These are phyloP conservation scores for Athetis lepigone DNA, from an alignment of 2,888 invertebrate genomes.

Conservation along the genomic window DNA sequence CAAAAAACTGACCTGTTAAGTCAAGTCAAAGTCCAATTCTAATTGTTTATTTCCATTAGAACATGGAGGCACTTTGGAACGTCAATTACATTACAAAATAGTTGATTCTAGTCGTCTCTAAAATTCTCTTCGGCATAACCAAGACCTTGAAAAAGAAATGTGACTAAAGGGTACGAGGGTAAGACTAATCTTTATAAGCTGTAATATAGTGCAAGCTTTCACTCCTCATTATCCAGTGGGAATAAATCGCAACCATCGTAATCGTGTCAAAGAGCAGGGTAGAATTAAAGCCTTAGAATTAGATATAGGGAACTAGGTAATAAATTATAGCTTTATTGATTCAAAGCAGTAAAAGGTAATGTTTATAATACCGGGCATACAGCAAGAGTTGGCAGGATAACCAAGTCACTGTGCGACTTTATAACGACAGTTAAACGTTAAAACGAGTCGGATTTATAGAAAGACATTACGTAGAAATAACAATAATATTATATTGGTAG, in stretches of 20 bases:
- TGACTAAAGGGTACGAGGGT: background rate
- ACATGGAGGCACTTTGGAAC: no score
- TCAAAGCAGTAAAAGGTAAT: constrained; percentile 41
- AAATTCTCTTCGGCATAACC: no score
- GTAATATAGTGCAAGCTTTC: constrained; percentile 35
- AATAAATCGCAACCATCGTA: constrained; percentile 26
- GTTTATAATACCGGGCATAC: constrained; percentile 17
- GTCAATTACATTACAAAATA: no score
- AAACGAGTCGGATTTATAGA: constrained; percentile 45
- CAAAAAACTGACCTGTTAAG: background rate
- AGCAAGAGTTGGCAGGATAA: constrained; percentile 39
- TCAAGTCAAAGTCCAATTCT: no score
- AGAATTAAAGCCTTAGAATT: constrained; percentile 31
- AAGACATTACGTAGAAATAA: constrained; percentile 36
- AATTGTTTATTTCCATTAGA: no score
- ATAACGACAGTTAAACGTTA: constrained; percentile 35
- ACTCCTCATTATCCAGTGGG: constrained; percentile 17
- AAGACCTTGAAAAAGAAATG: background rate
- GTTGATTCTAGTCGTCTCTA: no score
- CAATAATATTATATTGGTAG: constrained; percentile 27
- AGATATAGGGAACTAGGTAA: constrained; percentile 22
- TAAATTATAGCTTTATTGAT: constrained; percentile 48
- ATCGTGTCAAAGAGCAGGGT: constrained; percentile 32
- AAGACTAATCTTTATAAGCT: background rate
- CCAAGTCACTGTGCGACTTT: constrained; percentile 24